A percentile compares a stretch with the other conserved stretches of the same genome.
phyloP scores from a whole-genome alignment of 30 jellyfish, hydroid and myxozoan species.

The Hydractinia symbiolongicarpus region DNA sequence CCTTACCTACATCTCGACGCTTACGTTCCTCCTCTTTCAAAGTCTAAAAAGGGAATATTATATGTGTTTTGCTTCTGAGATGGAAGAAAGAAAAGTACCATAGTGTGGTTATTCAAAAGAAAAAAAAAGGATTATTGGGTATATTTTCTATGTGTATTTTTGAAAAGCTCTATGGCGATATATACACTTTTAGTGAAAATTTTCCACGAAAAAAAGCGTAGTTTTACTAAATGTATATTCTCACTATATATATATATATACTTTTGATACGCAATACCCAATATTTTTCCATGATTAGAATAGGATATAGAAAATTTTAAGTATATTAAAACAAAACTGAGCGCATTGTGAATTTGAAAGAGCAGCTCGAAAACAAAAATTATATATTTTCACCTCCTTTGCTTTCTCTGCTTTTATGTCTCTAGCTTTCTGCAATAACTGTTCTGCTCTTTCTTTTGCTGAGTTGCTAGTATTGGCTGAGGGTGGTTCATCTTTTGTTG shows the following conservation, averaged over 20 bases:
- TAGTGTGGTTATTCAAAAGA: too few species aligned
- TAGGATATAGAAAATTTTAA: not conserved
- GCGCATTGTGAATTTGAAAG: not conserved
- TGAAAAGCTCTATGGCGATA: too few species aligned
- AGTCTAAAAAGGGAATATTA: slow-evolving; percentile 28
- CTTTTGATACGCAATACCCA: not conserved
- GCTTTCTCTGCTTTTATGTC: slow-evolving; percentile 30
- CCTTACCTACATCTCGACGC: slow-evolving; percentile 55
- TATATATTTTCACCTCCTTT: slow-evolving; percentile 13
- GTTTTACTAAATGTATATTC: too few species aligned
- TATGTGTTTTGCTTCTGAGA: not conserved
- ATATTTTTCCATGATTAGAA: not conserved
- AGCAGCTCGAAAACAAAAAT: not conserved
- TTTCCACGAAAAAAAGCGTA: too few species aligned
- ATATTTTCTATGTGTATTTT: too few species aligned
- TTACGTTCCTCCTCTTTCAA: slow-evolving; percentile 46
- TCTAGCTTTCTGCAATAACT: slow-evolving; percentile 22
- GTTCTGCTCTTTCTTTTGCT: slow-evolving; percentile 37
- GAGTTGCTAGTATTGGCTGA: not conserved
- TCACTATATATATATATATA: not conserved
- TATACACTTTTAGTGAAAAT: too few species aligned
- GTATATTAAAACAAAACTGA: not conserved
- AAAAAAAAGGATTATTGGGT: too few species aligned
- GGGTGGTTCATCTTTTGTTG: too few species aligned
- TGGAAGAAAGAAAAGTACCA: too few species aligned